phyloP scores from a whole-genome alignment of 2,888 invertebrate species.

The Hyppa rectilinea region DNA sequence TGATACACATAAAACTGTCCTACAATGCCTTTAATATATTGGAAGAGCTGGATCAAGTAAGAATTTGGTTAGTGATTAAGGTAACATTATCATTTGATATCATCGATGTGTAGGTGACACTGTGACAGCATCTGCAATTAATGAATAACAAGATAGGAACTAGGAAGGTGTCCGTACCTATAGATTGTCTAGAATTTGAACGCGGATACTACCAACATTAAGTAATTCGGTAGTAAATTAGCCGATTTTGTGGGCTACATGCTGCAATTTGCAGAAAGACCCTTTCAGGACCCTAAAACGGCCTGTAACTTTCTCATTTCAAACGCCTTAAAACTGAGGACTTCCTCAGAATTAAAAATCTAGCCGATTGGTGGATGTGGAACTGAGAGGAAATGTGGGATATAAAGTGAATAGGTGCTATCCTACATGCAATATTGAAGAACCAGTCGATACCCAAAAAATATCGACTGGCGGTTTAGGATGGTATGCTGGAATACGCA shows the following conservation, averaged over 20 bases:
- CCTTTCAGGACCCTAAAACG: neutral
- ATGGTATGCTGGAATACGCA: too few species aligned
- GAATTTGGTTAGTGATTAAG: constrained; percentile 10
- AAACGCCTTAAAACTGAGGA: neutral
- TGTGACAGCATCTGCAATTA: constrained; percentile 6
- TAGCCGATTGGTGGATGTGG: too few species aligned
- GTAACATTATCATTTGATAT: constrained; percentile 10
- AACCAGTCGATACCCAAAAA: too few species aligned
- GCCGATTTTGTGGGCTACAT: neutral
- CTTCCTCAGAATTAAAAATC: neutral
- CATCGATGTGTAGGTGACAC: neutral
- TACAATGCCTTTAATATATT: constrained; percentile 42
- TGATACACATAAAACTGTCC: constrained; percentile 66
- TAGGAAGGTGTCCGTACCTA: neutral
- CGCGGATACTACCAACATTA: neutral
- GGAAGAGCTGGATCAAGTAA: constrained; percentile 19
- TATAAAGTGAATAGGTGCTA: too few species aligned
- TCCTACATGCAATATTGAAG: too few species aligned
- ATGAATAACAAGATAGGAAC: constrained; percentile 7
- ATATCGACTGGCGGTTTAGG: too few species aligned
- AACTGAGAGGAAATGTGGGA: too few species aligned
- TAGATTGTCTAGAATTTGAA: neutral
- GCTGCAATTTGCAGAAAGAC: neutral
- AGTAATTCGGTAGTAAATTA: neutral
- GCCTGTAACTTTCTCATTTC: neutral